These are phyloP conservation scores for Platerodrilus igneus DNA, from an alignment of 2,888 invertebrate genomes.

Conservation along the genomic window DNA sequence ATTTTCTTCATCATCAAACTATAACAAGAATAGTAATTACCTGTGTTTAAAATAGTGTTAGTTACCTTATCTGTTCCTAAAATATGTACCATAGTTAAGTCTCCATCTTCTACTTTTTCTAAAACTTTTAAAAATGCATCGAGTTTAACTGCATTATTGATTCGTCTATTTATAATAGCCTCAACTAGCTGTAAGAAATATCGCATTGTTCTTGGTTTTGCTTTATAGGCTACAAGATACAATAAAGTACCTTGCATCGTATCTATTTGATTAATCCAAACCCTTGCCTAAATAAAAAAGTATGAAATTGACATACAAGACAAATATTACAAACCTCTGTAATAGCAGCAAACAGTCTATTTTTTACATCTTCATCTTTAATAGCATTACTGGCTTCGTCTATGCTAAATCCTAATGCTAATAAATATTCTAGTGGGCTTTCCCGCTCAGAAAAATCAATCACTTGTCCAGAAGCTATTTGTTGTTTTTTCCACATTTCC, in stretches of 20 bases:
- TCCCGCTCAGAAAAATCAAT: conserved; percentile 36
- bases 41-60: no score
- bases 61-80: conserved; percentile 33
- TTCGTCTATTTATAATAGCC: conserved; percentile 36
- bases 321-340: conserved; percentile 30
- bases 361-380: conserved; percentile 36
- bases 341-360: conserved; percentile 33
- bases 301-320: neutral
- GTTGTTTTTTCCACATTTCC: neutral
- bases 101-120: conserved; percentile 36
- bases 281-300: conserved; percentile 30
- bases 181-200: conserved; percentile 38
- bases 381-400: conserved; percentile 37
- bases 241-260: conserved; percentile 35
- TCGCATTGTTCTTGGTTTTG: conserved; percentile 35
- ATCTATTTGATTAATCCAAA: conserved; percentile 36
- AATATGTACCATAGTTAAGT: conserved; percentile 33
- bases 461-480: conserved; percentile 24
- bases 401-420: conserved; percentile 36
- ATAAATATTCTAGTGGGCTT: conserved; percentile 33
- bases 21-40: conserved; percentile 13
- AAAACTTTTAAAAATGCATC: conserved; percentile 36
- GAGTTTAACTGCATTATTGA: conserved; percentile 36
- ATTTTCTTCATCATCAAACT: conserved; percentile 36
- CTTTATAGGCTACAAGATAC: conserved; percentile 34